These are phyloP conservation scores for Crioceris asparagi DNA, from an alignment of 2,888 invertebrate genomes.

Conservation along the genomic window DNA sequence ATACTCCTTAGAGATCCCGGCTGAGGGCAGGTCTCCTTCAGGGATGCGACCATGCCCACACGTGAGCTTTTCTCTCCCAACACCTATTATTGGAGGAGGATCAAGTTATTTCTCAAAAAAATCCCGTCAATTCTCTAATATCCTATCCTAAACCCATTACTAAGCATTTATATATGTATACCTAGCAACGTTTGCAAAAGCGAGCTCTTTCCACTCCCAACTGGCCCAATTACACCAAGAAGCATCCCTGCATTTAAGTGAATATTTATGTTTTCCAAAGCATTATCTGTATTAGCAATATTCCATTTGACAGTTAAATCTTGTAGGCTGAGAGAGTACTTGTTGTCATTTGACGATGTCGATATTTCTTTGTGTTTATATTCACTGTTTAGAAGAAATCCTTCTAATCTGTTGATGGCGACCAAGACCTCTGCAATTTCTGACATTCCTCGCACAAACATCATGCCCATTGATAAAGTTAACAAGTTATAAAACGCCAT, in stretches of 20 bases:
- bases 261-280: constrained; percentile 50
- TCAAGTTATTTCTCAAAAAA: too few species aligned
- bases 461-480: constrained; percentile 45
- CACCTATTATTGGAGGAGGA: too few species aligned
- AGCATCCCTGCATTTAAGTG: constrained; percentile 38
- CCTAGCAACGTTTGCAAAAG: constrained; percentile 40
- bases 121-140: too few species aligned
- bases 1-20: too few species aligned
- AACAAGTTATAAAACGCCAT: constrained; percentile 45
- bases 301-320: constrained; percentile 34
- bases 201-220: constrained; percentile 35
- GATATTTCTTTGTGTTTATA: constrained; percentile 9
- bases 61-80: too few species aligned
- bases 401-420: constrained; percentile 37
- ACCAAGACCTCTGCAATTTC: constrained; percentile 40
- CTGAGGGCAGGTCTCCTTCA: too few species aligned
- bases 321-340: constrained; percentile 27
- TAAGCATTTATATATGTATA: too few species aligned
- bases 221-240: constrained; percentile 47
- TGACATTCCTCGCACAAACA: constrained; percentile 43
- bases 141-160: too few species aligned
- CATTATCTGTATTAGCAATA: constrained; percentile 22
- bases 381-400: constrained; percentile 34
- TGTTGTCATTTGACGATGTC: constrained; percentile 5
- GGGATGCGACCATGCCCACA: too few species aligned